Conservation (phyloP, 2,888 invertebrate species). For the Archaeoteleia sp. region DNA sequence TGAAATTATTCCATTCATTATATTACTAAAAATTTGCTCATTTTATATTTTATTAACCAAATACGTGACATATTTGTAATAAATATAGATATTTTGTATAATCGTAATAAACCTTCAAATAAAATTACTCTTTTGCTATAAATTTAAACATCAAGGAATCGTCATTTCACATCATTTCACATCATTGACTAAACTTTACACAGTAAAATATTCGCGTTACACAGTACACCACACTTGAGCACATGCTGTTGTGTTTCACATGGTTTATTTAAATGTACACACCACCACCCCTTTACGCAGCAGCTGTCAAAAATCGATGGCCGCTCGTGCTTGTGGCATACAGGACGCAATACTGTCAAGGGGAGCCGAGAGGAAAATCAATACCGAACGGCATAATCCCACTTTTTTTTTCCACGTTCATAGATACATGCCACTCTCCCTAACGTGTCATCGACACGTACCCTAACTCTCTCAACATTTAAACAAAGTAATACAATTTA, state of each 20-base stretch:
- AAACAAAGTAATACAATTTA: no score
- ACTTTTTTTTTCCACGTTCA: constrained; percentile 41
- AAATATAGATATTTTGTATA: no score
- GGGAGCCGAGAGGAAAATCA: constrained; percentile 53
- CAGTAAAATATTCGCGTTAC: no score
- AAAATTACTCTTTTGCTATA: no score
- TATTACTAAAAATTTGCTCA: no score
- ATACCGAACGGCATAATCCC: constrained; percentile 49
- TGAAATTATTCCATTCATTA: no score
- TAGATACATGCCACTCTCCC: constrained; percentile 33
- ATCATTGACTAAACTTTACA: no score
- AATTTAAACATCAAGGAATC: no score
- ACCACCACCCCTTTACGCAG: constrained; percentile 54
- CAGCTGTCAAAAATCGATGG: constrained; percentile 75
- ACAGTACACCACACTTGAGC: not conserved
- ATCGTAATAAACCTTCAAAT: no score
- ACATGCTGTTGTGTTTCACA: constrained; percentile 32
- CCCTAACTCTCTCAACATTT: constrained; percentile 6
- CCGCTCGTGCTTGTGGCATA: constrained; percentile 56
- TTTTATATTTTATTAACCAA: no score
- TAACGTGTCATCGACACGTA: constrained; percentile 40
- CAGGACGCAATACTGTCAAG: constrained; percentile 50
- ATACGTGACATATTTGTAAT: no score
- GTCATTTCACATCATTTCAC: no score
- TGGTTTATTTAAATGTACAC: constrained; percentile 50